Evolutionary conservation across 2,888 invertebrate genomes (phyloP).

Genomic region (Acholoe squamosa): DNA sequence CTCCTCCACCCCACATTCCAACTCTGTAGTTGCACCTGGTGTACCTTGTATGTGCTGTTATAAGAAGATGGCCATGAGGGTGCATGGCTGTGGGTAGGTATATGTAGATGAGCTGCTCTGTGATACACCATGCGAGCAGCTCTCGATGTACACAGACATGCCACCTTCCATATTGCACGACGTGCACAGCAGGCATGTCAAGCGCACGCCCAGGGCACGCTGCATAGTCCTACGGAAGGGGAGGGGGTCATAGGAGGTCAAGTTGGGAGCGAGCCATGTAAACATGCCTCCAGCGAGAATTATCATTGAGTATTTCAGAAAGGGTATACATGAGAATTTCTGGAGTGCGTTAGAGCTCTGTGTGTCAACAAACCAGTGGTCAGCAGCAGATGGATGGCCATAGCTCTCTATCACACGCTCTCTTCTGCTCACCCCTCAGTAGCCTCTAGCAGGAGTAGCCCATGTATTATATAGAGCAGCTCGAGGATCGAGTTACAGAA

Average conservation of each 20-base stretch:
- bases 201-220: not conserved
- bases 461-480: conserved; percentile 9
- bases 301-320: too few relatives aligned
- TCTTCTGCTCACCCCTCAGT: not conserved
- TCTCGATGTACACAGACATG: not conserved
- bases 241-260: not conserved
- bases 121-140: not conserved
- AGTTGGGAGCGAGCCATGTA: not conserved
- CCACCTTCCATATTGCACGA: not conserved
- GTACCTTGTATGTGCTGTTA: too few relatives aligned
- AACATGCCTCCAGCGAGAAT: not conserved
- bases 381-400: conserved; percentile 2
- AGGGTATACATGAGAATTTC: too few relatives aligned
- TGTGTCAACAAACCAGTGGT: not conserved
- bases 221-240: not conserved
- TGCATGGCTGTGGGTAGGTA: too few relatives aligned
- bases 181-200: not conserved
- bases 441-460: not conserved
- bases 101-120: too few relatives aligned
- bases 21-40: too few relatives aligned
- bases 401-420: not conserved
- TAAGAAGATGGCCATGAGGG: too few relatives aligned
- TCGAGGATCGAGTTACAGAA: not conserved
- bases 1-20: too few relatives aligned
- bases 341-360: not conserved